Evolutionary conservation across 1,140 invertebrate genomes (phyloP), one percentile per base, ranked within the genome.

Genomic region (Augochlora pura): DNA sequence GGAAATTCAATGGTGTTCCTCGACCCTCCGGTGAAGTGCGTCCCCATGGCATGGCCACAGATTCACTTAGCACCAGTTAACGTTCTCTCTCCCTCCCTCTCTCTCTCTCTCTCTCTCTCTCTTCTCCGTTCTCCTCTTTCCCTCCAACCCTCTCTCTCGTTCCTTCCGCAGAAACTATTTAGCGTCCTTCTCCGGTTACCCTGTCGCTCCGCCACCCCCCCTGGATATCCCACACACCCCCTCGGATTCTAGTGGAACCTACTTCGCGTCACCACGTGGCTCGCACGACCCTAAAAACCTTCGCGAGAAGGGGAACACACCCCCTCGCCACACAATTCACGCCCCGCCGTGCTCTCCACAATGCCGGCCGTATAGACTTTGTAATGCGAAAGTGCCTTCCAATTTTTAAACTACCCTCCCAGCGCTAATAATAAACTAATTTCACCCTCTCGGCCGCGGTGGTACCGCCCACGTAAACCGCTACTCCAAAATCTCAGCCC

Each of bases 61-160:
- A 90, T 90, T 90, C 89, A 90, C 87, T 90, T 90, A 90, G 80
- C 82, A 83, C 77, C 85, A 84, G 88, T 88, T 89, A 89, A 88
- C 82, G 82, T 80, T 78, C 67, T 68, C 38, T 39, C 23, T 12
- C 63, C 42, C 39, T 38, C 14, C 8, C n/a, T 9, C 54, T n/a
- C 54, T 57, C 54, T 46, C 81, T 79, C 64, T 64, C 46, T 46
- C 25, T 12, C 63, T 52, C 39, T 38, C 14, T 18, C 6, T 8
- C 21, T n/a, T 14, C 2, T 12, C 14, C 42, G 42, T 12, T 46
- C 42, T 12, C 14, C 10, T 46, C 14, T 46, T 46, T 32, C 32
- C 32, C 32, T 32, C 9, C 9, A 12, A 12, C 42, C 64, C 2
- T 72, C 54, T 70, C 75, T 65, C 32, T 81, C 65, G 69, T 59